Conservation (phyloP, 1,140 invertebrate species). For the Drosophila punjabiensis region DNA sequence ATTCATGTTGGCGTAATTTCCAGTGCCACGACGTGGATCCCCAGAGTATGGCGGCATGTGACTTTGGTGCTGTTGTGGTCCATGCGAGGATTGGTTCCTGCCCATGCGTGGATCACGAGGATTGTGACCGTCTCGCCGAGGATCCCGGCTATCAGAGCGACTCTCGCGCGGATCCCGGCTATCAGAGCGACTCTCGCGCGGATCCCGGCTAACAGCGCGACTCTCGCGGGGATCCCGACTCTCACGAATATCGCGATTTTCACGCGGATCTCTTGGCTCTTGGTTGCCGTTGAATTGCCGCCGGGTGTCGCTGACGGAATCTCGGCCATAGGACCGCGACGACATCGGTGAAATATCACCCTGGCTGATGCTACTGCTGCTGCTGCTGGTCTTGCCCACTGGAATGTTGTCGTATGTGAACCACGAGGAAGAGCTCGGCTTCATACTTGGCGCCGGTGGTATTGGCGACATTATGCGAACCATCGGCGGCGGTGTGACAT, state of each 20-base stretch:
- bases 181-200: not conserved
- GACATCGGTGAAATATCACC: not conserved
- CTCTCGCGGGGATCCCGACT: not conserved
- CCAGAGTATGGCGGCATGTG: not conserved
- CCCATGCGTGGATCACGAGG: constrained; percentile 13
- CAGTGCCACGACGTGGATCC: constrained; percentile 3
- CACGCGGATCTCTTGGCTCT: not conserved
- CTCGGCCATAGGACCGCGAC: not conserved
- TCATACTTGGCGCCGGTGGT: constrained; percentile 30
- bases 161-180: not conserved
- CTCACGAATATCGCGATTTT: not conserved
- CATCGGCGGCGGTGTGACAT: not conserved
- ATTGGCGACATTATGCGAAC: constrained; percentile 18
- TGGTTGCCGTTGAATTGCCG: not conserved
- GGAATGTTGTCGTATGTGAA: not conserved
- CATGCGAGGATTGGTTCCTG: not conserved
- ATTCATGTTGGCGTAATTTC: not conserved
- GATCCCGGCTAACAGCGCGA: not conserved
- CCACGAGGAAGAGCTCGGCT: not conserved
- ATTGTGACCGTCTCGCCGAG: not conserved
- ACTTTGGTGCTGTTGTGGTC: not conserved
- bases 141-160: not conserved
- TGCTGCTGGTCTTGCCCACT: not conserved
- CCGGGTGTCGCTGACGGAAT: not conserved
- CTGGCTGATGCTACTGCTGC: not conserved